These are phyloP conservation scores for Chlorops oryzae DNA, from an alignment of 1,140 invertebrate genomes.

Conservation along the genomic window DNA sequence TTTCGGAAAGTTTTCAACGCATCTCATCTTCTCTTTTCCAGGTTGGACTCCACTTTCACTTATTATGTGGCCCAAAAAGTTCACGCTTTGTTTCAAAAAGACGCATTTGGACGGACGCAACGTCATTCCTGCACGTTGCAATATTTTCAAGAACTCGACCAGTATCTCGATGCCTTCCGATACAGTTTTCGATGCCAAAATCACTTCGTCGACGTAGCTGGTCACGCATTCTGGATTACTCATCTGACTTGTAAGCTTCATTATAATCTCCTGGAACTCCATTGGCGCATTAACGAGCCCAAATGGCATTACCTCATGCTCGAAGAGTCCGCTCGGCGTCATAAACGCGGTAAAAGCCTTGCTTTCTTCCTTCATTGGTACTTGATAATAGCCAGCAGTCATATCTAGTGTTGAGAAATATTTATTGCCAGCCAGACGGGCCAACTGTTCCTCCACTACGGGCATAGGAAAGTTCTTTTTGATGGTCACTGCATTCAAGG, in stretches of 20 bases:
- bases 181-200: conserved; percentile 12
- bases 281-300: conserved; percentile 49
- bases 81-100: neutral
- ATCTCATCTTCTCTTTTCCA: too few species aligned
- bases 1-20: too few species aligned
- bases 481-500: conserved; percentile 14
- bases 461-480: conserved; percentile 6
- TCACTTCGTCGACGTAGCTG: conserved; percentile 18
- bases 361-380: conserved; percentile 1
- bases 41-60: neutral
- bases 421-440: conserved; percentile 3
- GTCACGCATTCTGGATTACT: conserved; percentile 15
- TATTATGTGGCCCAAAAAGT: conserved; percentile 12
- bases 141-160: conserved; percentile 15
- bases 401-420: conserved; percentile 2
- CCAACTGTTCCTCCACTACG: conserved; percentile 3
- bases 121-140: conserved; percentile 13
- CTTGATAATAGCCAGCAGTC: conserved; percentile 5
- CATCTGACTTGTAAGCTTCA: conserved; percentile 23
- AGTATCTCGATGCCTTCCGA: conserved; percentile 21
- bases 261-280: conserved; percentile 35
- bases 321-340: conserved; percentile 20
- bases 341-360: conserved; percentile 20
- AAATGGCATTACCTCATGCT: conserved; percentile 48
- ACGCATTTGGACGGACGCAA: conserved; percentile 5